Evolutionary conservation across 2,888 invertebrate species (phyloP), one percentile per base, ranked within the genome.

Genomic region (Eueremaeus valkanovi): DNA sequence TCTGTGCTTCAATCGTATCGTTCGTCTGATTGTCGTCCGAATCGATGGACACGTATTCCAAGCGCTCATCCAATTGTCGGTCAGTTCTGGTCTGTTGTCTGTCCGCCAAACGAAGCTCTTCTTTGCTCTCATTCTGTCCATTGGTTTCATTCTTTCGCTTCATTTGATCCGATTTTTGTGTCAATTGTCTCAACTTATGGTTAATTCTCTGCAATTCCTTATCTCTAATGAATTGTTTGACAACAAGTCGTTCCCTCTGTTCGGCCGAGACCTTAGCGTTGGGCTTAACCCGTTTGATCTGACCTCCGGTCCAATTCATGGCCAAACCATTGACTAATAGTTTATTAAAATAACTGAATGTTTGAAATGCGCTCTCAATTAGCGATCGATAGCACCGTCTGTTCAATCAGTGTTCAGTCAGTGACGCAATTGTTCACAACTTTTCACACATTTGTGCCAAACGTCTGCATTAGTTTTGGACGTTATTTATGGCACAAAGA

Each of bases 251-350:
- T 68, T 68, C 68, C 16, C 40, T 40, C 5, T 1, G 5, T 68
- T 42, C 42, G 5, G 40, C 11, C 1, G 68, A 42, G 0, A 24
- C 3, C n/a, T n/a, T n/a, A n/a, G 1, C n/a, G n/a, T n/a, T 24
- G 6, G 1, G 24, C 24, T 42, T 68, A 3, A 68, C 6, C 5
- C 68, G 68, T n/a, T 42, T 68, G 21, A 68, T n/a, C 6, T 36
- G 42, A 68, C 68, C 68, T 21, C 68, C 68, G 27, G 68, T 68
- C 68, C 68, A 68, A 42, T 68, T 68, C 68, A 68, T 68, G 9
- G 27, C n/a, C 16, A 24, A 1, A 21, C 13, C 18, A n/a, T n/a
- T 36, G 33, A 49, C 27, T n/a, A n/a, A n/a, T n/a, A n/a, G n/a
- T n/a, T n/a, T n/a, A n/a, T n/a, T n/a, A n/a, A 74, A 55, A 27